phyloP scores from a whole-genome alignment of 2,888 invertebrate species.

The Nomada fucata region DNA sequence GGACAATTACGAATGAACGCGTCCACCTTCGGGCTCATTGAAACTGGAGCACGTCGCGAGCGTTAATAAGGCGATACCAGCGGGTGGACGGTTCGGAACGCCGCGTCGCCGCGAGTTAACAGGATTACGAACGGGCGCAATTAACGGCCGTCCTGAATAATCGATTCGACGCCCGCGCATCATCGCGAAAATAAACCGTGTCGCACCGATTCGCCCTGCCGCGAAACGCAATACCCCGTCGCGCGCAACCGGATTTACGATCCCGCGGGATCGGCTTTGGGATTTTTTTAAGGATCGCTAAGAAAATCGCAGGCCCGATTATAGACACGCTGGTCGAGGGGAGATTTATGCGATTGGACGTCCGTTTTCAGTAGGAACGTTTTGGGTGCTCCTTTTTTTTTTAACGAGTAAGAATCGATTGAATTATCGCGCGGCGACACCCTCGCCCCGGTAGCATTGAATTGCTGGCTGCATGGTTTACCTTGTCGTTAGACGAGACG shows the following conservation, averaged over 20 bases:
- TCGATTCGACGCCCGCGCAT: slow-evolving; percentile 40
- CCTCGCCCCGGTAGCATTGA: no score
- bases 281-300: background rate
- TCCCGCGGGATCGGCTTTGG: background rate
- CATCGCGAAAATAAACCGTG: slow-evolving; percentile 24
- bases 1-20: slow-evolving; percentile 46
- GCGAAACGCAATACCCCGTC: slow-evolving; percentile 17
- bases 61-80: slow-evolving; percentile 17
- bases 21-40: slow-evolving; percentile 43
- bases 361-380: no score
- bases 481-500: background rate
- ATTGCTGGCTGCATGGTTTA: background rate
- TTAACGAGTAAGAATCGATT: background rate
- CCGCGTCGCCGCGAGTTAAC: slow-evolving; percentile 14
- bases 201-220: slow-evolving; percentile 18
- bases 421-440: background rate
- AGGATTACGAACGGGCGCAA: slow-evolving; percentile 26
- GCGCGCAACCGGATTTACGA: background rate
- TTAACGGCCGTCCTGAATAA: slow-evolving; percentile 41
- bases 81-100: background rate
- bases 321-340: background rate
- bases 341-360: background rate
- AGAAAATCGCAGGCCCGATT: background rate
- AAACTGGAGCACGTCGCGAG: slow-evolving; percentile 38
- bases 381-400: background rate